phyloP scores from a whole-genome alignment of 1,140 invertebrate species.

The Teleopsis dalmanni region DNA sequence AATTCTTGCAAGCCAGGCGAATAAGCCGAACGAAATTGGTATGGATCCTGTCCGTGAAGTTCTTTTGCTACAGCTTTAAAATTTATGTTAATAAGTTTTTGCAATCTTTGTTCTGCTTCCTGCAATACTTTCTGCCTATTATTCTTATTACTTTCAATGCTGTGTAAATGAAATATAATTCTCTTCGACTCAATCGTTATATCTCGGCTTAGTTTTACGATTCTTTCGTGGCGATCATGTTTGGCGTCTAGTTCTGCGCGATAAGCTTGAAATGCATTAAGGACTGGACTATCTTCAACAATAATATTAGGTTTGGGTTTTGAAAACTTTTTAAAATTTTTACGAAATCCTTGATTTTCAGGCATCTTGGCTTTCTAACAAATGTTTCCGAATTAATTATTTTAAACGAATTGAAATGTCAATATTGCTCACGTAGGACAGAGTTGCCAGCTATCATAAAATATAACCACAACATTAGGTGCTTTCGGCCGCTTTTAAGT shows the following conservation, averaged over 20 bases:
- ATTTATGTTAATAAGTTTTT: slow-evolving; percentile 51
- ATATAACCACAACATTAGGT: too few species aligned
- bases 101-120: slow-evolving; percentile 60
- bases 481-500: too few species aligned
- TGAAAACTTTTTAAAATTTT: background rate
- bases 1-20: slow-evolving; percentile 78
- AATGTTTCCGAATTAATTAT: too few species aligned
- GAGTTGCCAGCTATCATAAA: too few species aligned
- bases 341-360: background rate
- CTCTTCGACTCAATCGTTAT: slow-evolving; percentile 89
- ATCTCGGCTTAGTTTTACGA: slow-evolving; percentile 77
- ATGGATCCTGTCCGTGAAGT: slow-evolving; percentile 61
- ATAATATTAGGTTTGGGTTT: slow-evolving; percentile 1
- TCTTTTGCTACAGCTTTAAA: slow-evolving; percentile 66
- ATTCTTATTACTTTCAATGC: slow-evolving; percentile 53
- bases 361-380: too few species aligned
- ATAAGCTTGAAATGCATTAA: slow-evolving; percentile 61
- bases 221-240: slow-evolving; percentile 76
- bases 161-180: slow-evolving; percentile 80
- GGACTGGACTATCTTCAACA: slow-evolving; percentile 51
- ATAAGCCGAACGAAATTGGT: slow-evolving; percentile 68
- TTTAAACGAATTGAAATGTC: too few species aligned
- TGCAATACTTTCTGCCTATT: slow-evolving; percentile 51
- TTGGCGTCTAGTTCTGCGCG: slow-evolving; percentile 65
- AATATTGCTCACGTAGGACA: too few species aligned